phyloP scores from a whole-genome alignment of 2,888 invertebrate genomes.

The Mellilla xanthometata region DNA sequence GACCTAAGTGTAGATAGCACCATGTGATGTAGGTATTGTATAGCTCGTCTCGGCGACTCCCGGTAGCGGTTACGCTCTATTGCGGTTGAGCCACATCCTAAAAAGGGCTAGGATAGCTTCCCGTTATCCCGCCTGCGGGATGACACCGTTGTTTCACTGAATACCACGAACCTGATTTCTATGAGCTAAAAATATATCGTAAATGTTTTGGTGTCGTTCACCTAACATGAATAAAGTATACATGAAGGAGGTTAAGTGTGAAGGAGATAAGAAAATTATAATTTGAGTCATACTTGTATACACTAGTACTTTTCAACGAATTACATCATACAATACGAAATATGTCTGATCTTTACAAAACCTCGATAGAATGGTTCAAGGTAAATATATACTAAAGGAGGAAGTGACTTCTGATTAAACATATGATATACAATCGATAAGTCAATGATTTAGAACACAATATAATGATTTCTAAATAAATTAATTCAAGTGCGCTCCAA shows the following conservation, averaged over 20 bases:
- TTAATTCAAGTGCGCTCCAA: neutral
- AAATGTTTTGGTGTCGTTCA: slow-evolving; percentile 3
- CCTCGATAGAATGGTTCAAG: slow-evolving; percentile 52
- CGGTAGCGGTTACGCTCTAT: slow-evolving; percentile 45
- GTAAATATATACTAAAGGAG: slow-evolving; percentile 47
- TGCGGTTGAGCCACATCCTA: slow-evolving; percentile 53
- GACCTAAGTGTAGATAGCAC: too few species aligned
- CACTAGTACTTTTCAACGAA: too few species aligned
- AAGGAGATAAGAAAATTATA: too few species aligned
- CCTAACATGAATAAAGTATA: neutral
- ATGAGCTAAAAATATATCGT: slow-evolving; percentile 19
- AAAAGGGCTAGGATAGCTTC: slow-evolving; percentile 66
- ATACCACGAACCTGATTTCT: slow-evolving; percentile 28
- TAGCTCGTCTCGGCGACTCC: too few species aligned
- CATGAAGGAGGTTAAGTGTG: too few species aligned
- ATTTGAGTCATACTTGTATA: too few species aligned
- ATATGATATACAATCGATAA: slow-evolving; percentile 4
- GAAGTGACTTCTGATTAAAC: slow-evolving; percentile 47
- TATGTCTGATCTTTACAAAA: neutral
- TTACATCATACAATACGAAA: too few species aligned
- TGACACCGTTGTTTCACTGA: slow-evolving; percentile 57
- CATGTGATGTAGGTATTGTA: too few species aligned
- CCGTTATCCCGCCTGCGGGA: slow-evolving; percentile 45
- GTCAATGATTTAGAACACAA: neutral
- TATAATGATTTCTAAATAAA: neutral